These are phyloP conservation scores for Eueremaeus valkanovi DNA, from an alignment of 2,888 invertebrate species.

Conservation along the genomic window DNA sequence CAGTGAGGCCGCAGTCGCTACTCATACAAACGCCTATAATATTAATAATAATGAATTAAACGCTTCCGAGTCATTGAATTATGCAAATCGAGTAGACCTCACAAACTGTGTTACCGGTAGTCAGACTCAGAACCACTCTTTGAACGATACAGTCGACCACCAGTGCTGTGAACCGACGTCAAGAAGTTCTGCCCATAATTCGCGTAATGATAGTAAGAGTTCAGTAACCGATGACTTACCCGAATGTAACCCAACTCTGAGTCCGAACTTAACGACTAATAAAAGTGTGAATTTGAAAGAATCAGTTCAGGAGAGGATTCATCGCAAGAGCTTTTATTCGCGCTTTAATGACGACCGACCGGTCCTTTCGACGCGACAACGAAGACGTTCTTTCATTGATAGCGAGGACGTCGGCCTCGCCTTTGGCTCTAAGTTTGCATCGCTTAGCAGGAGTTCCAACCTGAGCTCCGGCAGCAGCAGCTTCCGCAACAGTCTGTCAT, in stretches of 20 bases:
- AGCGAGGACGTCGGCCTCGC: background rate
- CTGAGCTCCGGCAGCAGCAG: background rate
- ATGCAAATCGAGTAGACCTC: background rate
- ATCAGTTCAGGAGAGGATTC: slow-evolving; percentile 77
- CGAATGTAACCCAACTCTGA: slow-evolving; percentile 19
- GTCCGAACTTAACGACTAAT: slow-evolving; percentile 10
- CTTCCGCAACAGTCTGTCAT: background rate
- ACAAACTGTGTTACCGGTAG: background rate
- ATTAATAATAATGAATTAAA: slow-evolving; percentile 25
- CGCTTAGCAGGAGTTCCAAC: background rate
- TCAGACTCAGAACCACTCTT: slow-evolving; percentile 2
- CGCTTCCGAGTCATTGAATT: slow-evolving; percentile 20
- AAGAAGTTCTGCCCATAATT: slow-evolving; percentile 6
- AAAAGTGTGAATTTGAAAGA: slow-evolving; percentile 53
- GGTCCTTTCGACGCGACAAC: background rate
- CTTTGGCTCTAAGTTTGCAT: background rate
- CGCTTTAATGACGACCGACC: slow-evolving; percentile 67
- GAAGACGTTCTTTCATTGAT: slow-evolving; percentile 39
- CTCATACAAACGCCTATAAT: slow-evolving; percentile 23
- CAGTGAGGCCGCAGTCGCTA: background rate
- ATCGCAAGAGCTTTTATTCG: slow-evolving; percentile 81
- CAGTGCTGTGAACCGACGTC: background rate
- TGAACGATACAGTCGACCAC: slow-evolving; percentile 6
- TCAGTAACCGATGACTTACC: slow-evolving; percentile 13
- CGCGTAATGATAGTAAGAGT: background rate